Base-by-base conservation (phyloP, 35 echinoderm and acorn worm genomes). In the Apostichopus parvimensis region DNA sequence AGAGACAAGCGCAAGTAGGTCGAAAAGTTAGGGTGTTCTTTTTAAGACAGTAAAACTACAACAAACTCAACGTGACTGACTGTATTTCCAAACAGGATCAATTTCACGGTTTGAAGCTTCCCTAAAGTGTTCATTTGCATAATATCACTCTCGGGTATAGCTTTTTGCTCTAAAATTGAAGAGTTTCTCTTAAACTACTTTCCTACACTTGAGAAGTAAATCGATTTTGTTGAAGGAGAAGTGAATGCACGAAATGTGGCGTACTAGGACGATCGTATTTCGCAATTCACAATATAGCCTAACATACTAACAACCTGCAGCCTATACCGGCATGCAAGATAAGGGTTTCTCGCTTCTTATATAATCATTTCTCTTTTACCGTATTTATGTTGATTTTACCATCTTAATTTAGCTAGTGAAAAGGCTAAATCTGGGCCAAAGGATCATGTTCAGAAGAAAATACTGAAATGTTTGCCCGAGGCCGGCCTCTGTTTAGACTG, bases 121-220 rank as follows among this genome's bases (percentile, higher is more conserved):
- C 58, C 18, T 15, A 59, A 84, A 84, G 81, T 53, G 81, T 22
- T 84, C 81, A 84, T 84, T 60, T 84, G 81, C 81, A 84, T 84
- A 84, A 84, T 60, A 59, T 59, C 56, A 84, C 81, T 84, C 81
- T 58, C 58, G 81, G 81, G 81, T 59, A 52, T 55, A 28, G 34
- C 18, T 84, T 84, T 75, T 75, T 75, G 7, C 71, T 18, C 6
- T 84, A 60, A 58, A 84, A 58, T n/a, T 84, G 81, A 59, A 84
- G 55, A 84, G 54, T 84, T 5, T 18, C 57, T 84, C 15, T 61
- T 12, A 18, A 75, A 75, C 71, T 75, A 22, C 71, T 75, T 18
- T 18, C 71, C 71, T 7, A 75, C 20, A 75, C 71, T 75, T 75
- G 71, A 75, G 20, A 24, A 20, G 21, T 75, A 75, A 22, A 75